Base-by-base conservation (phyloP, 2,888 invertebrate species). In the Caenorhabditis panamensis region DNA sequence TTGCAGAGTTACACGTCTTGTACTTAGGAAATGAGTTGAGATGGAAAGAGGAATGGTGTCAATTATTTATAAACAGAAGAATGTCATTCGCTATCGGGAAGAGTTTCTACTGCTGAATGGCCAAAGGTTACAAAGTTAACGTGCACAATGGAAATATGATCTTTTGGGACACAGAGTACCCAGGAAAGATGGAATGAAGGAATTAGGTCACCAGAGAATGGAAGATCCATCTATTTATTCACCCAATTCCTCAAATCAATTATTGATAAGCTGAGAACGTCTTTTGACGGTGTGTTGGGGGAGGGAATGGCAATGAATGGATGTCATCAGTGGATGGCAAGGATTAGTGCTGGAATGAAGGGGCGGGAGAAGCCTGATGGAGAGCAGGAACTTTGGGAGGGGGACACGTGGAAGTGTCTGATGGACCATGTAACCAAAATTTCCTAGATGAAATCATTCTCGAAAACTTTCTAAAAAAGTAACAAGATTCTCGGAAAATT, bases 181-280 rank as follows among this genome's bases (percentile, higher is more conserved):
- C n/a, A n/a, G n/a, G n/a, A n/a, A n/a, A 36, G 36, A 36, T 8
- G 36, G 36, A 11, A 5, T 5, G 36, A 11, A 36, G 36, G 36
- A 11, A 36, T 8, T 36, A 5, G 36, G 36, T 47, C 16, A 5
- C 16, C 18, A 56, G 22, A 16, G 31, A 54, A n/a, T n/a, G n/a
- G 54, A 54, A 26, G n/a, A 1, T 26, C 28, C n/a, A n/a, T 26
- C n/a, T 6, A 5, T 13, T 18, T n/a, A n/a, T 26, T n/a, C n/a
- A n/a, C n/a, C n/a, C 24, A 18, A 16, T 13, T 53, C 22, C 28
- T 3, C 5, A 13, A 28, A 58, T 58, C 58, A 58, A 58, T 58
- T 58, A 58, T 58, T 58, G 58, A 58, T 36, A 58, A 4, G 54
- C 31, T 31, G 31, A 31, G 20, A 36, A 36, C 36, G 37, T 56